A percentile compares a stretch with the other conserved stretches of the same genome.
These are phyloP conservation scores for Dryobotodes eremita DNA, from an alignment of 2,888 invertebrate genomes.

Conservation along the genomic window DNA sequence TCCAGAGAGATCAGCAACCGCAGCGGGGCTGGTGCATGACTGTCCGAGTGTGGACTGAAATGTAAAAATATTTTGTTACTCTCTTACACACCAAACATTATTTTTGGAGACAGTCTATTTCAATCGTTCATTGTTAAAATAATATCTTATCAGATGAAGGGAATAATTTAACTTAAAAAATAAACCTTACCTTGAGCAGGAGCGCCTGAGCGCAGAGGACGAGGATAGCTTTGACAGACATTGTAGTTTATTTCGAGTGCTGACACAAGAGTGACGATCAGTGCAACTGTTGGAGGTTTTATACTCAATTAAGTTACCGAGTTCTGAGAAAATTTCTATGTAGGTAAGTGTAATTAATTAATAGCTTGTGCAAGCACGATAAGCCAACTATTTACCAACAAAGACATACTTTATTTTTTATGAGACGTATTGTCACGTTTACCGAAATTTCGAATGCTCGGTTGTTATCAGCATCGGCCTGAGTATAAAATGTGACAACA, in stretches of 20 bases:
- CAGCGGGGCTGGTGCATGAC: no score
- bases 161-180: not conserved
- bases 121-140: no score
- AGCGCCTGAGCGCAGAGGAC: constrained; percentile 18
- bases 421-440: constrained; percentile 14
- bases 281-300: not conserved
- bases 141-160: no score
- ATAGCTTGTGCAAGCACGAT: constrained; percentile 32
- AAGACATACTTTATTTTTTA: not conserved
- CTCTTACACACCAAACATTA: no score
- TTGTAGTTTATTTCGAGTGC: constrained; percentile 55
- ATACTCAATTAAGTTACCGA: constrained; percentile 8
- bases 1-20: no score
- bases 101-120: no score
- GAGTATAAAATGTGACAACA: constrained; percentile 29
- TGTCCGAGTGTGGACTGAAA: no score
- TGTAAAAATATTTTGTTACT: no score
- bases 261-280: constrained; percentile 42
- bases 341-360: constrained; percentile 10
- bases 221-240: constrained; percentile 67
- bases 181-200: constrained; percentile 13
- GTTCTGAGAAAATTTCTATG: not conserved
- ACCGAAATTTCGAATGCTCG: constrained; percentile 23
- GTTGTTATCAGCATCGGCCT: not conserved
- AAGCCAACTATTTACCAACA: constrained; percentile 20